Base-by-base conservation (phyloP, 2,797 vertebrate species). In the Molossus molossus region DNA sequence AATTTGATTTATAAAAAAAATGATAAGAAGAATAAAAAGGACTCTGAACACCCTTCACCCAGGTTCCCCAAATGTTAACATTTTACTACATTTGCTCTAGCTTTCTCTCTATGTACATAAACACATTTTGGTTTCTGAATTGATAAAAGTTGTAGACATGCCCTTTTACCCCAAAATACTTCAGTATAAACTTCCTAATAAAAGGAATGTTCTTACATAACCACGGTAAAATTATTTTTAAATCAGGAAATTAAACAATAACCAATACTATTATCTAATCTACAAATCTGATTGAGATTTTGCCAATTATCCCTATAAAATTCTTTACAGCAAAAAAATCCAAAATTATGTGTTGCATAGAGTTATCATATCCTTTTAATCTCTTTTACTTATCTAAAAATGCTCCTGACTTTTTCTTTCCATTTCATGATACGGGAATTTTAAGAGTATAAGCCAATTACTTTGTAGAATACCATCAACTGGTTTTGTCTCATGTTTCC, bases 231-330 rank as follows among this genome's bases (percentile, higher is more conserved):
- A 87, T 72, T 64, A 81, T 60, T 86, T 82, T 58, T 77, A 90
- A 90, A 87, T 57, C 11, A 82, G 20, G 23, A 88, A 88, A 67
- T 62, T 84, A 91, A 89, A 85, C 33, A 60, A 2, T 93, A 91
- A 81, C 21, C 67, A 92, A 70, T 82, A 85, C 27, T 86, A 45
- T 20, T 69, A 50, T 25, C n/a, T 75, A 83, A 48, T 27, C n/a
- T 65, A 62, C 9, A 91, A 18, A 84, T 80, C 73, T 79, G 48
- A 87, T 2, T 83, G n/a, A 73, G 20, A 84, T 91, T 82, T 80
- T 93, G 40, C 13, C 33, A 83, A 45, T 53, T 87, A 27, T 45
- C 2, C 27, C 87, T 91, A 62, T 21, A 60, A 29, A 83, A 77
- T 77, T 15, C 20, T 72, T 90, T 87, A 86, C 5, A 83, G 72